phyloP scores from a whole-genome alignment of 1,140 invertebrate genomes.

The Caenorhabditis inopinata region DNA sequence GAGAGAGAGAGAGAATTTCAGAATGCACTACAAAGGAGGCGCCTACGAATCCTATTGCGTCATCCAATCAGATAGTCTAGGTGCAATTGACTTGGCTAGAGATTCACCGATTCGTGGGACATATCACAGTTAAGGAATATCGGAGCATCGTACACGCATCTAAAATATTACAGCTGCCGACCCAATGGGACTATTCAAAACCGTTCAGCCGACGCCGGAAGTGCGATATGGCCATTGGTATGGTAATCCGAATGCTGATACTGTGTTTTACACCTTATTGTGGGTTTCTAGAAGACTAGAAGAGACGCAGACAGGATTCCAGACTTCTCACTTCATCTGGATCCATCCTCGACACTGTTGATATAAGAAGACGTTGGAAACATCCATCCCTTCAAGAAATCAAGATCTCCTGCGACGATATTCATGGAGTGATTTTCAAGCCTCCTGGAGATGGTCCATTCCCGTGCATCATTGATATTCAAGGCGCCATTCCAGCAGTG shows the following conservation, averaged over 20 bases:
- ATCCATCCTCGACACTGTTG: background rate
- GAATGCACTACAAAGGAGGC: background rate
- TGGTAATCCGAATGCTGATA: background rate
- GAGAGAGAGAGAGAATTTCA: background rate
- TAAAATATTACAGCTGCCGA: background rate
- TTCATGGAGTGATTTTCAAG: background rate
- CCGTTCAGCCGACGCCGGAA: background rate
- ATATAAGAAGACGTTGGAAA: conserved; percentile 8
- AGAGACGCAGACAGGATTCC: background rate
- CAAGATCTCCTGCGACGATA: background rate
- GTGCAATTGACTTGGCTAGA: background rate
- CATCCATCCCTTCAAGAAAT: background rate
- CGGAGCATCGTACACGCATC: too few relatives aligned
- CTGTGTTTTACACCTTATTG: background rate
- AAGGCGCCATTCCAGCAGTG: background rate
- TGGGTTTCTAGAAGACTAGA: background rate
- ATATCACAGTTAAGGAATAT: background rate
- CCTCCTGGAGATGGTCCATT: background rate
- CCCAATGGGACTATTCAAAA: background rate
- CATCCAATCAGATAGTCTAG: background rate
- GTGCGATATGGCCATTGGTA: background rate
- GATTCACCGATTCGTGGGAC: background rate
- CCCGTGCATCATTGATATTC: background rate
- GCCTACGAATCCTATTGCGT: conserved; percentile 6
- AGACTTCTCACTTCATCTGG: background rate